These are phyloP conservation scores for Holotrichia oblita DNA, from an alignment of 1,140 invertebrate genomes.

Conservation along the genomic window DNA sequence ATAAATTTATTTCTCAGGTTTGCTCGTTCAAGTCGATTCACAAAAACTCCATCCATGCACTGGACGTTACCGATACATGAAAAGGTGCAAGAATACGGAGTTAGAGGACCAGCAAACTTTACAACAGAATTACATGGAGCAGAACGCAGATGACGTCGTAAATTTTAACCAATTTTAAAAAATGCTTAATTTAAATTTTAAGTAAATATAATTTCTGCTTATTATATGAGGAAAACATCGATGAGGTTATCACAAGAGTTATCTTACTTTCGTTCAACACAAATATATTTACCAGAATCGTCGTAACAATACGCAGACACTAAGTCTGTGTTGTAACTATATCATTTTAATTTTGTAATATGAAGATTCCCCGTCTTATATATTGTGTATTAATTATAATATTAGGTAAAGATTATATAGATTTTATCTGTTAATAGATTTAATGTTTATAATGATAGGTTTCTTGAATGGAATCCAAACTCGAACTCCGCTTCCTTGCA, in stretches of 20 bases:
- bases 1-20: background rate
- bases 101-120: background rate
- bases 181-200: no score
- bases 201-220: no score
- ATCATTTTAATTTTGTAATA: background rate
- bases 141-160: background rate
- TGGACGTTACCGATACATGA: background rate
- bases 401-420: conserved; percentile 2
- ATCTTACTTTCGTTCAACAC: no score
- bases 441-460: no score
- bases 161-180: conserved; percentile 12
- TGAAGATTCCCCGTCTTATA: background rate
- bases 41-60: background rate
- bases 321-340: no score
- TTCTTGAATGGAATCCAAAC: background rate
- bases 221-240: no score
- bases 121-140: background rate
- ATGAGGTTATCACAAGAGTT: no score
- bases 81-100: background rate
- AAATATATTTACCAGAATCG: no score
- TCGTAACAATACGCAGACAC: no score
- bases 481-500: background rate
- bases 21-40: background rate
- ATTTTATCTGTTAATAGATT: no score
- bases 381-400: background rate